phyloP scores from a whole-genome alignment of 1,140 invertebrate genomes.

The Drosophila yakuba region DNA sequence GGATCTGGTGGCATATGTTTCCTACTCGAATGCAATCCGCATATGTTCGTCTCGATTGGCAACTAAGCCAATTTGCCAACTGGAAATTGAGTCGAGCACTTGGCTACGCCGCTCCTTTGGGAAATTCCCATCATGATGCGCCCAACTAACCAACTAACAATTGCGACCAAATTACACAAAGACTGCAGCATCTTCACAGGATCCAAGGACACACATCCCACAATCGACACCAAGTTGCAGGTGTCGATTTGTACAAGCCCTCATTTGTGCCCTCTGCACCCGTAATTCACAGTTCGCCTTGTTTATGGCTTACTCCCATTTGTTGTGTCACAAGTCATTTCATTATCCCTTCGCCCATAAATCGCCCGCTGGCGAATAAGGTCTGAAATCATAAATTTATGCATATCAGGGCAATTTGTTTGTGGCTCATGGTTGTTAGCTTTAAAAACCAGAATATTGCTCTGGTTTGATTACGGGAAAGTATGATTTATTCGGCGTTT shows the following conservation, averaged over 20 bases:
- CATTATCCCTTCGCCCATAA: conserved; percentile 48
- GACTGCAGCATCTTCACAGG: conserved; percentile 32
- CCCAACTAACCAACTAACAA: conserved; percentile 40
- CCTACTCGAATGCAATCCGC: conserved; percentile 43
- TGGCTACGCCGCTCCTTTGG: conserved; percentile 27
- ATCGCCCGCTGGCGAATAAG: conserved; percentile 50
- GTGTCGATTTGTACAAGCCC: conserved; percentile 13
- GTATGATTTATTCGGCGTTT: background rate
- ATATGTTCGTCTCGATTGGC: conserved; percentile 69
- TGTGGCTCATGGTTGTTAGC: conserved; percentile 10
- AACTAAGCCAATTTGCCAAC: conserved; percentile 53
- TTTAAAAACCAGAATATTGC: background rate
- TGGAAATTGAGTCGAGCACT: conserved; percentile 71
- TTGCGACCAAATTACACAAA: conserved; percentile 55
- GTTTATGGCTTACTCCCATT: conserved; percentile 70
- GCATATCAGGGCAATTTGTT: conserved; percentile 54
- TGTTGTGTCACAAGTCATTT: conserved; percentile 77
- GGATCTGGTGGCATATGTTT: conserved; percentile 54
- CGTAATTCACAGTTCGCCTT: conserved; percentile 50
- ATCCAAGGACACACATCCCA: background rate
- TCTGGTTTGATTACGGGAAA: conserved; percentile 1
- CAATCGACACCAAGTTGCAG: conserved; percentile 4
- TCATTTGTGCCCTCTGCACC: conserved; percentile 32
- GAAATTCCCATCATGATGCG: conserved; percentile 5
- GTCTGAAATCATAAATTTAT: conserved; percentile 59